Percentiles rank a stretch among this genome's conserved stretches.
These are phyloP conservation scores for Yponomeuta plumbellus DNA, from an alignment of 2,888 invertebrate genomes.

Conservation along the genomic window DNA sequence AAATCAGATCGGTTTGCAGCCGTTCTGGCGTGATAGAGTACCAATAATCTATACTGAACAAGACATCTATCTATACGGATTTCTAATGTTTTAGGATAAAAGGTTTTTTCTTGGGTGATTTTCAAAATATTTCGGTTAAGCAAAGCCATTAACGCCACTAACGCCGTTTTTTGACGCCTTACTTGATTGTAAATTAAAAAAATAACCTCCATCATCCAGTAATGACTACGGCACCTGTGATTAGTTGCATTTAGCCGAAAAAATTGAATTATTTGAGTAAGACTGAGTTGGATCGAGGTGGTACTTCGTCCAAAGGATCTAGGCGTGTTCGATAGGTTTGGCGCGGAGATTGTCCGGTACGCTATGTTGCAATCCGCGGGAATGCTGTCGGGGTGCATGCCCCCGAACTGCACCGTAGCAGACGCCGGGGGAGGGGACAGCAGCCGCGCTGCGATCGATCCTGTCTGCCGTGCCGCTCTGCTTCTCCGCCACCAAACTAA, in stretches of 20 bases:
- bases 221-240: too few relatives aligned
- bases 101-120: neutral
- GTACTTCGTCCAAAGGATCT: neutral
- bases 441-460: constrained; percentile 50
- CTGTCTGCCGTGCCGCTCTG: constrained; percentile 48
- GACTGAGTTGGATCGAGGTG: neutral
- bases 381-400: constrained; percentile 42
- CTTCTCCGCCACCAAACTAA: constrained; percentile 36
- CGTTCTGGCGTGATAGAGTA: too few relatives aligned
- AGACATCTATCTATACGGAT: too few relatives aligned
- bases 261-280: too few relatives aligned
- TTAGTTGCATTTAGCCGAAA: too few relatives aligned
- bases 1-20: too few relatives aligned
- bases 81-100: too few relatives aligned
- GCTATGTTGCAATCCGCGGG: constrained; percentile 18
- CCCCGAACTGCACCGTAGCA: constrained; percentile 30
- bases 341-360: neutral
- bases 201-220: too few relatives aligned
- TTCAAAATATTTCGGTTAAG: neutral
- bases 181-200: neutral
- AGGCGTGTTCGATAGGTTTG: neutral
- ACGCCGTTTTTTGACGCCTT: neutral
- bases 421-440: constrained; percentile 32
- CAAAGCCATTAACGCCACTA: neutral
- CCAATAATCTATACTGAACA: too few relatives aligned